Percentiles rank a stretch among this genome's conserved stretches.
These are phyloP conservation scores for Perodicticus potto DNA, from an alignment of 2,797 vertebrate genomes.

Conservation along the genomic window DNA sequence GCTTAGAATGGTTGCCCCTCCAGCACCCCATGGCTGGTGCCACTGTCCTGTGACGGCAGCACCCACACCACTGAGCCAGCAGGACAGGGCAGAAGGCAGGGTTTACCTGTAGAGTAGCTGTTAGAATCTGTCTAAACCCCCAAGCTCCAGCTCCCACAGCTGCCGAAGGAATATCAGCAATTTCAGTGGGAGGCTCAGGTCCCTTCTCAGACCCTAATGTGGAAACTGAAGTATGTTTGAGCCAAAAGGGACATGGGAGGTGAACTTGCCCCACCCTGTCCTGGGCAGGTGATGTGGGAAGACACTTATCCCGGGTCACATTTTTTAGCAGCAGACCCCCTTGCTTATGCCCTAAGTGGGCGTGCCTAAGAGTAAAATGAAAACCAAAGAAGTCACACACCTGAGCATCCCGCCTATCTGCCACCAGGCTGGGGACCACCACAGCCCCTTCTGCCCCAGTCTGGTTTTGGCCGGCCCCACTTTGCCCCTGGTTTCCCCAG, in stretches of 20 bases:
- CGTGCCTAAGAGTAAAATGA: background rate
- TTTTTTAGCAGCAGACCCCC: background rate
- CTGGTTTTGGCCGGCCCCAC: background rate
- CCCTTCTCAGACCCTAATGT: background rate
- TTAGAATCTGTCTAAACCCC: background rate
- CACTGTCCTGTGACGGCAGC: background rate
- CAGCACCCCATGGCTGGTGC: background rate
- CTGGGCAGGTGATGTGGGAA: background rate
- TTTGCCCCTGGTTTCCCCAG: background rate
- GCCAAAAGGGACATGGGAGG: background rate
- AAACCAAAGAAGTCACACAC: background rate
- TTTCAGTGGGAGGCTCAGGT: background rate
- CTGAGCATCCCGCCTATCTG: background rate
- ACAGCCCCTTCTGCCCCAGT: fast-evolving
- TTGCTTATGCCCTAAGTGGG: background rate
- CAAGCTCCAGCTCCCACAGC: too few relatives aligned
- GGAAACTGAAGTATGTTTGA: background rate
- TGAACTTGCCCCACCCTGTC: background rate
- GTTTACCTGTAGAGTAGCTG: background rate
- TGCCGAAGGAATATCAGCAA: background rate
- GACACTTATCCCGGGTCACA: background rate
- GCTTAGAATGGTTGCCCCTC: background rate
- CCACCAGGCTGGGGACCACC: background rate
- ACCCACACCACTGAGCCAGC: background rate
- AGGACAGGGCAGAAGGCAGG: background rate